Percentiles rank a stretch among this genome's conserved stretches.
Evolutionary conservation across 2,797 vertebrate species (phyloP).

Genomic region (Todus mexicanus): DNA sequence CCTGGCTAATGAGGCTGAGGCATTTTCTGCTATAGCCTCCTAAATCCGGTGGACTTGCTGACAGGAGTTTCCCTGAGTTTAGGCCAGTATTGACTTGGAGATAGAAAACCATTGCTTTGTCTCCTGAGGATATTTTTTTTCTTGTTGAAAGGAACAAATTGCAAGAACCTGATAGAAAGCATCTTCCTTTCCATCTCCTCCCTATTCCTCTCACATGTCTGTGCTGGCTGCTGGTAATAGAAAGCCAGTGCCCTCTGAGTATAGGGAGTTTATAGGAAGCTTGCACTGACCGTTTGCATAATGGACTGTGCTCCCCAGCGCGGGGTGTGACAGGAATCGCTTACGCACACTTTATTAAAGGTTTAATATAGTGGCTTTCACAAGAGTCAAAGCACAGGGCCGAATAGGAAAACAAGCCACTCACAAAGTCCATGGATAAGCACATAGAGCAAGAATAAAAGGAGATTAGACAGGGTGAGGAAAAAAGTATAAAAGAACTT

Average conservation of each 20-base stretch:
- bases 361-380: slow-evolving; percentile 16
- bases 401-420: not conserved
- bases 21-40: not conserved
- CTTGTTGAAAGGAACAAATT: not conserved
- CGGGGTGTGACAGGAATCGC: slow-evolving; percentile 31
- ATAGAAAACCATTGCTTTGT: not conserved
- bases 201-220: not conserved
- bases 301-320: slow-evolving; percentile 7
- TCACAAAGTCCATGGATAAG: not conserved
- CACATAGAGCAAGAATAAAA: slow-evolving; percentile 17
- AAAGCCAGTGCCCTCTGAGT: not conserved
- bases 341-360: slow-evolving; percentile 18
- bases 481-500: not conserved
- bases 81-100: not conserved
- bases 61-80: not conserved
- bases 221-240: not conserved
- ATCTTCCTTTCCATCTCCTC: not conserved
- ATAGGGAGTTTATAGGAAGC: not conserved
- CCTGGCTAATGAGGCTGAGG: not conserved
- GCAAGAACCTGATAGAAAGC: not conserved
- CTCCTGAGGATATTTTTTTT: not conserved
- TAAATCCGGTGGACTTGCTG: not conserved
- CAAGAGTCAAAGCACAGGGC: not conserved
- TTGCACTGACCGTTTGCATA: slow-evolving; percentile 37
- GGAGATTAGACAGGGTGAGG: not conserved